Evolutionary conservation across 2,888 invertebrate species (phyloP).

Genomic region (Sphaerophoria rueppellii): DNA sequence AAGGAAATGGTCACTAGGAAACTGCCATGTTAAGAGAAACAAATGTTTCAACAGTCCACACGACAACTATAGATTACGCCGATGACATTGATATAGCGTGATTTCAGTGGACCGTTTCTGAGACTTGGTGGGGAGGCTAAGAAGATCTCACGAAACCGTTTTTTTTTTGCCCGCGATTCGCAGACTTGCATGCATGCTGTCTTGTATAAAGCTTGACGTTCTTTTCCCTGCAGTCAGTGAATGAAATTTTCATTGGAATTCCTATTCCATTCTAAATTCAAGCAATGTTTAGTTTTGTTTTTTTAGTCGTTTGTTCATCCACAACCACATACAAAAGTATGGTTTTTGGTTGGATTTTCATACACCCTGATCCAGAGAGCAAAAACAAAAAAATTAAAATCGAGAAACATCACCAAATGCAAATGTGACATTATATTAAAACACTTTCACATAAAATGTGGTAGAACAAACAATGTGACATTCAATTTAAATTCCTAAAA

Average conservation of each 20-base stretch:
- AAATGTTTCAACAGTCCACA: too few species aligned
- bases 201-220: constrained; percentile 39
- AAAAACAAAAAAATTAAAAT: neutral
- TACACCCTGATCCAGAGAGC: neutral
- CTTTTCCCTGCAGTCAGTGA: constrained; percentile 38
- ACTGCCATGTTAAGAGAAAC: too few species aligned
- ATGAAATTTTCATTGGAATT: constrained; percentile 68
- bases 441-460: constrained; percentile 71
- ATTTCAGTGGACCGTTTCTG: too few species aligned
- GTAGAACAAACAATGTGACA: constrained; percentile 80
- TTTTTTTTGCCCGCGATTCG: neutral
- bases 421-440: constrained; percentile 72
- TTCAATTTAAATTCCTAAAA: constrained; percentile 80
- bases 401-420: constrained; percentile 59
- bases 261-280: constrained; percentile 23
- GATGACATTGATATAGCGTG: too few species aligned
- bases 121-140: too few species aligned
- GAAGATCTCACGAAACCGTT: constrained; percentile 10
- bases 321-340: constrained; percentile 1
- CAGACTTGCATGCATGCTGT: constrained; percentile 8
- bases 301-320: neutral
- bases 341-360: constrained; percentile 9
- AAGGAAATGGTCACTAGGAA: too few species aligned
- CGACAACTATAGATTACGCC: too few species aligned
- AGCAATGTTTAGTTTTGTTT: neutral